Evolutionary conservation across 2,888 invertebrate species (phyloP).

Genomic region (Lamellibrachia columna): DNA sequence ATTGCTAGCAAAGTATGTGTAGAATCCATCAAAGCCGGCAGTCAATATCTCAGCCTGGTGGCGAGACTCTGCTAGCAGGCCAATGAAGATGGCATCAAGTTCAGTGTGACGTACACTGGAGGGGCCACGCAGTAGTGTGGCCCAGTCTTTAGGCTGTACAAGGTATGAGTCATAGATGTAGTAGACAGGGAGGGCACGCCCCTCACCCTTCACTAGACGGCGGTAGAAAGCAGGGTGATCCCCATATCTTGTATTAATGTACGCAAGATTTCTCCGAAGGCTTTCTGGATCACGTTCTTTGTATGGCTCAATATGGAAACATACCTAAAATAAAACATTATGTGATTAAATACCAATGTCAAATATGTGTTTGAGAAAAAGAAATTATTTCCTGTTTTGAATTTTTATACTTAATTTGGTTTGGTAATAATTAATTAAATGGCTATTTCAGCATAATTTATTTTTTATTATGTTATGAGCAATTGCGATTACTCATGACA

Average conservation of each 20-base stretch:
- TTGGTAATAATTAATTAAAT: too few species aligned
- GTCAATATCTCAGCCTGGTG: slow-evolving; percentile 67
- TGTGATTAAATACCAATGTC: background rate
- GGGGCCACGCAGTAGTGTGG: slow-evolving; percentile 48
- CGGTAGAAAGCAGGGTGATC: slow-evolving; percentile 71
- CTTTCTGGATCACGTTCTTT: slow-evolving; percentile 57
- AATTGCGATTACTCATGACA: too few species aligned
- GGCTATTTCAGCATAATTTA: too few species aligned
- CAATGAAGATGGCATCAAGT: slow-evolving; percentile 73
- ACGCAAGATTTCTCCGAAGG: slow-evolving; percentile 61
- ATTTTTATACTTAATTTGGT: too few species aligned
- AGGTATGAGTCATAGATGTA: slow-evolving; percentile 76
- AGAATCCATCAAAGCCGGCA: slow-evolving; percentile 71
- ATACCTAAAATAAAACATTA: slow-evolving; percentile 63
- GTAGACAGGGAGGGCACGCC: slow-evolving; percentile 69
- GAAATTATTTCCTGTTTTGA: background rate
- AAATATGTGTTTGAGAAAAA: slow-evolving; percentile 17
- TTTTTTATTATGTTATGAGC: too few species aligned
- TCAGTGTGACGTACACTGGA: slow-evolving; percentile 68
- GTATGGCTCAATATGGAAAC: slow-evolving; percentile 73
- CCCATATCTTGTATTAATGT: slow-evolving; percentile 66
- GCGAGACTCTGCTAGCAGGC: slow-evolving; percentile 70
- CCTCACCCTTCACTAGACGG: slow-evolving; percentile 38
- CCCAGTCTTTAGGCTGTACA: slow-evolving; percentile 70
- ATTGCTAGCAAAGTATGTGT: slow-evolving; percentile 75